Base-by-base conservation (phyloP, 2,797 vertebrate species). In the Chromobotia macracanthus region DNA sequence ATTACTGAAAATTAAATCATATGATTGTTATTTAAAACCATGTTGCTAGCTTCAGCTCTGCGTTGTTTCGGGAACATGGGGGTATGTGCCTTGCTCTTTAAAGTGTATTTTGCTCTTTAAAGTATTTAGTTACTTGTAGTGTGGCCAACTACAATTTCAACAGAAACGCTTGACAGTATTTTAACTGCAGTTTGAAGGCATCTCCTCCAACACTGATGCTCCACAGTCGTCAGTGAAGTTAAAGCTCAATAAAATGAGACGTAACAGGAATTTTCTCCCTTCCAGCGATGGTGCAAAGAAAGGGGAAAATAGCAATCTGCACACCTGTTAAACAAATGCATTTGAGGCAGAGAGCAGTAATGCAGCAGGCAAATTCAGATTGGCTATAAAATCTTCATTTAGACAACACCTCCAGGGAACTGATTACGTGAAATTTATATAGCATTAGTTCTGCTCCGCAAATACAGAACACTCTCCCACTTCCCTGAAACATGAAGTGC, bases 391-490 rank as follows among this genome's bases (percentile, higher is more conserved):
- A 92, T 92, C 92, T 92, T 93, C 90, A 92, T 93, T 93, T 92
- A 91, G 91, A 90, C 84, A 88, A 91, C 89, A 89, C 90, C 92
- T 91, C 89, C 79, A 1, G 92, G 91, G 60, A 86, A 87, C 89
- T 92, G 90, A 93, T 91, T 93, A 92, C 91, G 90, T 89, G 83
- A 91, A 91, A 92, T 93, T 93, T 92, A 92, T 91, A 89, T 89
- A 90, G 90, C 89, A 93, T 93, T 93, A 92, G 93, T 93, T 93
- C 92, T 91, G 92, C 92, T 88, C 91, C 75, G 88, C 91, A 93
- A 92, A 92, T 90, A 90, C 87, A 88, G 85, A 86, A 90, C 88
- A 88, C 89, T 90, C 91, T 91, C 87, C 92, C 93, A 91, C 89
- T 92, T 89, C 60, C 89, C 87, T 89, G 87, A 92, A 93, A 93